phyloP scores from a whole-genome alignment of 2,888 invertebrate genomes.

The Subacronicta megacephala region DNA sequence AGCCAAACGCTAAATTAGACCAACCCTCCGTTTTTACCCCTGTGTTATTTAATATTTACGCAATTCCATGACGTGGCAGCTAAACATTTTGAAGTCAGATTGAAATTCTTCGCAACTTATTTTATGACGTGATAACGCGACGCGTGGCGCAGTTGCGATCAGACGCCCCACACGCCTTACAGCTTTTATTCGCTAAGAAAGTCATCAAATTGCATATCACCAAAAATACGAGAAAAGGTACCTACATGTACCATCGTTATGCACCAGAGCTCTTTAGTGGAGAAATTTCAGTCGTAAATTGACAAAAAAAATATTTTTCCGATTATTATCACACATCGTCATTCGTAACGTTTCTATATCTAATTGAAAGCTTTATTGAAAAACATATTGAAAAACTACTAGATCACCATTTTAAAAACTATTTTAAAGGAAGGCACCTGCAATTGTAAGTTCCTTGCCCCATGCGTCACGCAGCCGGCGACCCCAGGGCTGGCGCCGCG shows the following conservation, averaged over 20 bases:
- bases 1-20: conserved; percentile 48
- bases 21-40: conserved; percentile 36
- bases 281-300: no score
- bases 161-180: no score
- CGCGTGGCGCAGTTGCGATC: no score
- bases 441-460: conserved; percentile 23
- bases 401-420: no score
- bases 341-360: not conserved
- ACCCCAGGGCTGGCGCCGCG: conserved; percentile 38
- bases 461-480: conserved; percentile 49
- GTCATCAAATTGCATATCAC: no score
- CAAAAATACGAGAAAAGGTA: no score
- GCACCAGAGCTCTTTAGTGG: no score
- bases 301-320: not conserved
- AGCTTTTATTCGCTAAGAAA: no score
- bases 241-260: no score
- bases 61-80: conserved; percentile 37
- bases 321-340: not conserved
- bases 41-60: conserved; percentile 59
- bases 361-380: not conserved
- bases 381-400: conserved; percentile 3
- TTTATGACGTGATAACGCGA: not conserved
- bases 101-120: not conserved
- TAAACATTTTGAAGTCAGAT: not conserved
- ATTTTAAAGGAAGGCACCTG: conserved; percentile 12